Base-by-base conservation (phyloP, 2,888 invertebrate genomes). In the Drosophila monieri region DNA sequence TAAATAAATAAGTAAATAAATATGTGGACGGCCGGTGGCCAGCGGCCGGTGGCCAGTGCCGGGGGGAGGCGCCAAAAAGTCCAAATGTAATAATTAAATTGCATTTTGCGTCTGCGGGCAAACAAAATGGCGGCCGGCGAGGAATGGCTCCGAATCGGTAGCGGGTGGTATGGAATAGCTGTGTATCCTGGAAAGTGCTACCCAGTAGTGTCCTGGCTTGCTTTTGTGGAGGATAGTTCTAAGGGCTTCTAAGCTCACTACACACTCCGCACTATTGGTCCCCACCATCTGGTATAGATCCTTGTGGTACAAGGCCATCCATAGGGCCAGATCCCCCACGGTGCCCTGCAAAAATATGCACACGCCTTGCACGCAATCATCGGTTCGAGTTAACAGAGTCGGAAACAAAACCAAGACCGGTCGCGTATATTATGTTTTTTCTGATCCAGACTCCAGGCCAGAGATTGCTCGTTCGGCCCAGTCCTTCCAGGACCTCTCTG, bases 81-180 rank as follows among this genome's bases (percentile, higher is more conserved):
- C 52, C 74, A 73, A 85, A 86, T 87, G 74, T 87, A 81, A 88
- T 85, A 85, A 88, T 85, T 88, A 86, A 86, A 85, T 85, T 88
- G 86, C 84, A 86, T 83, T 84, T 69, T 79, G 53, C 41, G 64
- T 84, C 81, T 83, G 88, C 74, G 76, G 84, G 73, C 73, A 67
- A 60, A 76, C 85, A 85, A 81, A 86, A 86, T 81, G 81, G 87
- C 87, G 87, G 46, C 66, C 49, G 51, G 51, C 30, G 51, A 15
- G 14, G 12, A 10, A 21, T 43, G 43, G 43, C 10, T 18, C 9
- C 18, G 3, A 41, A 18, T 8, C 12, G 18, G 18, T 18, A 2
- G 37, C n/a, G 39, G 6, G 14, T 39, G n/a, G 14, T 39, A 39
- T 39, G 39, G 39, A 39, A 39, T n/a, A 6, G 14, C 8, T 3